These are phyloP conservation scores for Aphelenchoides besseyi DNA, from an alignment of 1,140 invertebrate genomes.

Conservation along the genomic window DNA sequence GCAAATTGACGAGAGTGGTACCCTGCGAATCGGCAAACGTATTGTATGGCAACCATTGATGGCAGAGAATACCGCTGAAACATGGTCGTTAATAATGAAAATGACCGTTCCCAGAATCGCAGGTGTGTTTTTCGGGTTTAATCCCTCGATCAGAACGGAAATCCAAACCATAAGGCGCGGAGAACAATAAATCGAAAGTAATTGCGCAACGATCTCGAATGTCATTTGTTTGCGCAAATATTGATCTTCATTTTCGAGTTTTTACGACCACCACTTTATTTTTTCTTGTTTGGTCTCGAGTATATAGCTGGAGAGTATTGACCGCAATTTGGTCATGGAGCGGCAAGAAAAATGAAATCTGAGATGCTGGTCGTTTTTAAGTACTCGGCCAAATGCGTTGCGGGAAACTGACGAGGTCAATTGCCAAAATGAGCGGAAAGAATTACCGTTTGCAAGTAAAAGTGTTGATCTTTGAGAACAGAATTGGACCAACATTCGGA, in stretches of 20 bases:
- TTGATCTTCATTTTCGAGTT: not conserved
- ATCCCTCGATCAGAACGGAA: not conserved
- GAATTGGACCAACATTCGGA: not conserved
- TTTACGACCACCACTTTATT: not conserved
- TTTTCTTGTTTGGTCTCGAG: not conserved
- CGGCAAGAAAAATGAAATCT: not conserved
- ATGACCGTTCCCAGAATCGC: not conserved
- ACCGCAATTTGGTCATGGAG: not conserved
- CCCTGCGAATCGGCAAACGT: slow-evolving; percentile 4
- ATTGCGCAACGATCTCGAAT: not conserved
- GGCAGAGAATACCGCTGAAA: slow-evolving; percentile 20
- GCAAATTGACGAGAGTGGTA: not conserved
- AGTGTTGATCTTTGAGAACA: slow-evolving; percentile 10
- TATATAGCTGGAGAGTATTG: not conserved
- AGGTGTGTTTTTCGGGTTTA: not conserved
- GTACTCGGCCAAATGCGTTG: not conserved
- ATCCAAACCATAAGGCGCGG: not conserved
- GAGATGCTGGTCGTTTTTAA: not conserved
- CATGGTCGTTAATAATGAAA: not conserved
- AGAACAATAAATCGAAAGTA: not conserved
- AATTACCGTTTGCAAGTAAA: slow-evolving; percentile 15
- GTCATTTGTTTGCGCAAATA: not conserved
- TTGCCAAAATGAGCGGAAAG: not conserved
- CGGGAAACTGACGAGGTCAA: not conserved
- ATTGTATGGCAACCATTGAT: slow-evolving; percentile 18